A percentile compares a stretch with the other conserved stretches of the same genome.
phyloP scores from a whole-genome alignment of 2,797 vertebrate genomes.

The Delichon dasypus region DNA sequence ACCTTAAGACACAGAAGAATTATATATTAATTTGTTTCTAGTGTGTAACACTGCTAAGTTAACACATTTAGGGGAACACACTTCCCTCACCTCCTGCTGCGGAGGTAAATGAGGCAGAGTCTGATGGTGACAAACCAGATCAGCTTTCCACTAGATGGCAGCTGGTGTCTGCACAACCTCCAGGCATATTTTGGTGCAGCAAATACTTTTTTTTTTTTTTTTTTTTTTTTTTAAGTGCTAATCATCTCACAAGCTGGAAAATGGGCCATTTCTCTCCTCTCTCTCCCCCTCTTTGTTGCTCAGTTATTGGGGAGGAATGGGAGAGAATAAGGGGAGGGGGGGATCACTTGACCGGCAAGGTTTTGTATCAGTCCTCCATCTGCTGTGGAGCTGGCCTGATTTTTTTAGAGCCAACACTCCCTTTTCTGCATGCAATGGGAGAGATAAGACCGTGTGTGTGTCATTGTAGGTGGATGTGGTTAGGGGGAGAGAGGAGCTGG shows the following conservation, averaged over 20 bases:
- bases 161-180: conserved; percentile 68
- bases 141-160: conserved; percentile 78
- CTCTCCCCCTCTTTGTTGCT: conserved; percentile 61
- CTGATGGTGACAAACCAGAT: not conserved
- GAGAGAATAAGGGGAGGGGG: not conserved
- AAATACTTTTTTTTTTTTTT: conserved; percentile 20
- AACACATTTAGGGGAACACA: conserved; percentile 65
- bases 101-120: conserved; percentile 68
- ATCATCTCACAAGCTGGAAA: conserved; percentile 70
- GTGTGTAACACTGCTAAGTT: conserved; percentile 65
- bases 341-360: not conserved
- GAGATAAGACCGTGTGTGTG: not conserved
- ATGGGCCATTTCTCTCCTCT: conserved; percentile 69
- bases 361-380: conserved; percentile 37
- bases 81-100: conserved; percentile 62
- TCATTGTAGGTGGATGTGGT: not conserved
- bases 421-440: not conserved
- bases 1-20: conserved; percentile 77
- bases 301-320: conserved; percentile 71
- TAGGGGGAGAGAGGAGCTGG: not conserved
- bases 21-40: conserved; percentile 76
- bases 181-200: conserved; percentile 6
- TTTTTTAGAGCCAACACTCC: not conserved
- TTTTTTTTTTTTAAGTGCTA: not conserved
- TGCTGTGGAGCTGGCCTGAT: not conserved